These are phyloP conservation scores for Dasypolia templi DNA, from an alignment of 2,888 invertebrate species.

Conservation along the genomic window DNA sequence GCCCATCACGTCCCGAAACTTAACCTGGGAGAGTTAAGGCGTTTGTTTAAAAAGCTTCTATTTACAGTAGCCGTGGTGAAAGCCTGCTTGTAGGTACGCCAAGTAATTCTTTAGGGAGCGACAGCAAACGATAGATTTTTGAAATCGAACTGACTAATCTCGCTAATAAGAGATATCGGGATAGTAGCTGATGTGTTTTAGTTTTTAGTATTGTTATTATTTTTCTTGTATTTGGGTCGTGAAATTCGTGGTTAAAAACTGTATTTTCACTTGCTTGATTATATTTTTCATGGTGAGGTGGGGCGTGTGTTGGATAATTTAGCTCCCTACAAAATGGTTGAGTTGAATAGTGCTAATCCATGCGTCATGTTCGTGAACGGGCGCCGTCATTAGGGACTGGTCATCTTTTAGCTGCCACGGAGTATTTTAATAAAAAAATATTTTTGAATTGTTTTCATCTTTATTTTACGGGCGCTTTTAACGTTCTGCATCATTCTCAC, in stretches of 20 bases:
- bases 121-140: constrained; percentile 57
- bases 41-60: constrained; percentile 70
- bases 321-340: no score
- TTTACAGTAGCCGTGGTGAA: constrained; percentile 62
- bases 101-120: constrained; percentile 70
- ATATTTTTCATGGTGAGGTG: no score
- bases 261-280: neutral
- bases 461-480: no score
- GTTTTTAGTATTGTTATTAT: neutral
- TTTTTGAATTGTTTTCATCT: no score
- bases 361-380: no score
- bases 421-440: no score
- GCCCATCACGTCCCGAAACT: constrained; percentile 66
- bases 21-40: constrained; percentile 57
- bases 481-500: no score
- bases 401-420: no score
- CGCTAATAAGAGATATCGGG: neutral
- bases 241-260: neutral
- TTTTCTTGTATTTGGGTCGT: neutral
- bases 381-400: no score
- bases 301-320: no score
- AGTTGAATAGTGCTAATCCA: no score
- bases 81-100: constrained; percentile 46
- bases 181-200: constrained; percentile 12
- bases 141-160: constrained; percentile 26